Base-by-base conservation (phyloP, 2,113 vertebrate genomes). In the Galemys pyrenaicus region DNA sequence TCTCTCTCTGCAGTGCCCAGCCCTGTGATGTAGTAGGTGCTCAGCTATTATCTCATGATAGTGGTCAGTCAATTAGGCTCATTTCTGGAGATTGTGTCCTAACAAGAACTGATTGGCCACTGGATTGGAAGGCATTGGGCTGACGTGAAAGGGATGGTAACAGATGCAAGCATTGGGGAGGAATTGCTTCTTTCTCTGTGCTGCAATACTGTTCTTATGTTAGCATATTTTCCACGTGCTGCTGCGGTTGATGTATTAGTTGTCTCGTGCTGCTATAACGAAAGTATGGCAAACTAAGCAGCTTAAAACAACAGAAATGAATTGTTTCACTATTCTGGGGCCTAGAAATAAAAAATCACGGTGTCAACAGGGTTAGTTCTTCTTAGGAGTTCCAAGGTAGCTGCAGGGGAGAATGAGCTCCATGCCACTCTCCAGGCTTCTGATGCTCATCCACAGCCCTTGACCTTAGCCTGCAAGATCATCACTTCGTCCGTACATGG, bases 191-290 rank as follows among this genome's bases (percentile, higher is more conserved):
- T 56, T 60, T 26, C 35, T 73, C 17, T 37, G 1, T n/a, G 62
- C 22, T 37, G 19, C 39, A 22, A n/a, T 9, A 3, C 26, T 1
- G 7, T 37, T 28, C 32, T 41, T 56, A 68, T 12, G 3, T 87
- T 68, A 46, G 13, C 28, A 9, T 17, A 41, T 58, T 37, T 75
- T 62, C 64, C 15, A 2, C 11, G 1, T 0, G 6, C 24, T 17
- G 10, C 17, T 17, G 4, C 28, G 37, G n/a, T 46, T 46, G 58
- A 12, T 22, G 0, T 9, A 7, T 17, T 35, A 1, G 10, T 11
- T 62, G 37, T 35, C 56, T 24, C 17, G 62, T 28, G 74, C 35
- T 78, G 44, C 54, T 7, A 0, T 17, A 41, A n/a, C 24, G 5
- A n/a, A 74, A 73, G 24, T n/a, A 30, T 51, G 4, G 39, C 62